Conservation (phyloP, 2,888 invertebrate species). For the Eurytoma adleriae region DNA sequence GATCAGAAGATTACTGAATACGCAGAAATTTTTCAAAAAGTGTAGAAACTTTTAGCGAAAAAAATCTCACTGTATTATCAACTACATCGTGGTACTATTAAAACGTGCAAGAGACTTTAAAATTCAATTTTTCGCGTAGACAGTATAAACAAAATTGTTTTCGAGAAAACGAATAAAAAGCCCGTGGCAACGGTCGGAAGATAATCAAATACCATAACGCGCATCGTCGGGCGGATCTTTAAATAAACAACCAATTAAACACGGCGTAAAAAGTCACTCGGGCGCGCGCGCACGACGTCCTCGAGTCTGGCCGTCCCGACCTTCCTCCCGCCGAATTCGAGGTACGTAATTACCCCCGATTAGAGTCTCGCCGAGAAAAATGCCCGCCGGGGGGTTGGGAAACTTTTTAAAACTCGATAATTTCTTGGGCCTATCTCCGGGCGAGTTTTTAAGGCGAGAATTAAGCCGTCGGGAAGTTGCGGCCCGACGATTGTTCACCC, state of each 20-base stretch:
- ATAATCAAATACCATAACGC: no score
- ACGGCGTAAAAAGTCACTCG: constrained; percentile 19
- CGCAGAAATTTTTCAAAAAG: no score
- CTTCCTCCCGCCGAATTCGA: constrained; percentile 19
- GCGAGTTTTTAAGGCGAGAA: constrained; percentile 6
- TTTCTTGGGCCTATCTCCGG: constrained; percentile 2
- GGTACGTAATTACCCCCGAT: constrained; percentile 49
- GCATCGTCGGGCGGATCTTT: background rate
- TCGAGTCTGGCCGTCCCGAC: constrained; percentile 4
- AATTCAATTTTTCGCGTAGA: no score
- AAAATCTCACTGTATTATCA: no score
- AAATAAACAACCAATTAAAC: constrained; percentile 36
- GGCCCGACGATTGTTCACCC: constrained; percentile 19
- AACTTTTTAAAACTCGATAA: constrained; percentile 52
- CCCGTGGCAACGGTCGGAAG: no score
- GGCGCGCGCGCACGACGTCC: constrained; percentile 20
- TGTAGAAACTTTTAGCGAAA: no score
- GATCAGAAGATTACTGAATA: no score
- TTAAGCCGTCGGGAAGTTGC: constrained; percentile 15
- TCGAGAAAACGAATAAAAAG: no score
- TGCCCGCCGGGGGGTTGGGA: background rate
- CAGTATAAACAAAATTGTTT: no score
- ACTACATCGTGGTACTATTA: no score
- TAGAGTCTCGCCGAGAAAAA: constrained; percentile 37
- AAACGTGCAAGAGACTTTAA: no score